phyloP scores from a whole-genome alignment of 2,113 vertebrate genomes.

The Xenotilapia caudafasciata region DNA sequence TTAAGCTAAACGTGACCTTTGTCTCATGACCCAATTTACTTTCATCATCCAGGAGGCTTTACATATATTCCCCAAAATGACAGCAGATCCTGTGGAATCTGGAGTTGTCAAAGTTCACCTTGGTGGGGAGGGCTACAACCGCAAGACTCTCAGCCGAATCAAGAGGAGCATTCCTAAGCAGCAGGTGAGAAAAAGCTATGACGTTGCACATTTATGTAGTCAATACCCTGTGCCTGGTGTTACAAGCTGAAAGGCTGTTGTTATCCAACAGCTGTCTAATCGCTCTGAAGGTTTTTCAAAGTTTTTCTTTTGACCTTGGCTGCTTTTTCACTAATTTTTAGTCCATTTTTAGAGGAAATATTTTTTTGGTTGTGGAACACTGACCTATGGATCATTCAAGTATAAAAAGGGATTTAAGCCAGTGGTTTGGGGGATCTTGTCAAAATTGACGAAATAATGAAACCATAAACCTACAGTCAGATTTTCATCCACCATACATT shows the following conservation, averaged over 20 bases:
- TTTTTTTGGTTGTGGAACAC: neutral
- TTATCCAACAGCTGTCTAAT: neutral
- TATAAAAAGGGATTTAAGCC: neutral
- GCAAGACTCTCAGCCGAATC: conserved; percentile 82
- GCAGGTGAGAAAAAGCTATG: conserved; percentile 65
- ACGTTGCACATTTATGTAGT: neutral
- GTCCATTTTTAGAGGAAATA: neutral
- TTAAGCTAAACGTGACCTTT: neutral
- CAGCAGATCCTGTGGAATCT: conserved; percentile 68
- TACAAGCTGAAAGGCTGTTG: neutral
- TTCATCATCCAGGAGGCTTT: conserved; percentile 66
- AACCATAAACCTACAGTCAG: neutral
- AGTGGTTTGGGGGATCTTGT: neutral
- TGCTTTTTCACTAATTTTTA: neutral
- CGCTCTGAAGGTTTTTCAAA: neutral
- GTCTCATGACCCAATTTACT: neutral
- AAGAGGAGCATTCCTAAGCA: conserved; percentile 80
- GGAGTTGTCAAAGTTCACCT: conserved; percentile 73
- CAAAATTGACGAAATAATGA: neutral
- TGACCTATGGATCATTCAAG: neutral
- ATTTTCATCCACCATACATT: neutral
- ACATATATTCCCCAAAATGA: conserved; percentile 78
- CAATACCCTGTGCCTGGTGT: neutral
- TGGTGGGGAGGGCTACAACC: conserved; percentile 80
- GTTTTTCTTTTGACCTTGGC: neutral